Conservation (phyloP, 1,140 invertebrate genomes). For the Caenorhabditis tropicalis region DNA sequence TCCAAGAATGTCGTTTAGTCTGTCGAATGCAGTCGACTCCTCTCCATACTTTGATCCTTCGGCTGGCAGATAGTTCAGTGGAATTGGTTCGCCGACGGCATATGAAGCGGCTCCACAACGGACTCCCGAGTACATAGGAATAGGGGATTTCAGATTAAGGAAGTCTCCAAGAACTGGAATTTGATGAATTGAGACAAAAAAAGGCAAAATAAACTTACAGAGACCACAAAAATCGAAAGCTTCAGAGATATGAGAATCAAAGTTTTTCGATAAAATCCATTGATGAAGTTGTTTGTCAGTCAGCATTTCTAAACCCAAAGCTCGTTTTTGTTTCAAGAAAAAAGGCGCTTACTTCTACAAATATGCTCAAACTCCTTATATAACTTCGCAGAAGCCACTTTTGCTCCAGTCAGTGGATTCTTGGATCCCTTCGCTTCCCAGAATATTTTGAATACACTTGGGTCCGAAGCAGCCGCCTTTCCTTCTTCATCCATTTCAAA, state of each 20-base stretch:
- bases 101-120: background rate
- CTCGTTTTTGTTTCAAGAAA: background rate
- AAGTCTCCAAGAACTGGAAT: background rate
- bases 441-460: background rate
- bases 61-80: constrained; percentile 17
- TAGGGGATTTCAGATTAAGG: constrained; percentile 24
- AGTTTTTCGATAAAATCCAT: constrained; percentile 8
- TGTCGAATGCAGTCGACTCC: background rate
- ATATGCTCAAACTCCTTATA: constrained; percentile 39
- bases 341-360: background rate
- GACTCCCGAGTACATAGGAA: background rate
- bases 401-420: background rate
- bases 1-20: constrained; percentile 1
- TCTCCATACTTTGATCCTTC: constrained; percentile 12
- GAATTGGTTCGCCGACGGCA: constrained; percentile 13
- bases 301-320: background rate
- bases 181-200: background rate
- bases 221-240: constrained; percentile 14
- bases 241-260: constrained; percentile 18
- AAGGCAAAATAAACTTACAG: background rate
- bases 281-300: background rate
- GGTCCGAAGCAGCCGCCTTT: background rate
- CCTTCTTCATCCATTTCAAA: constrained; percentile 29
- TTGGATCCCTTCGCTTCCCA: background rate
- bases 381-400: background rate